Percentiles rank a stretch among this genome's conserved stretches.
Conservation (phyloP, 2,888 invertebrate species). For the Hymenopus coronatus region DNA sequence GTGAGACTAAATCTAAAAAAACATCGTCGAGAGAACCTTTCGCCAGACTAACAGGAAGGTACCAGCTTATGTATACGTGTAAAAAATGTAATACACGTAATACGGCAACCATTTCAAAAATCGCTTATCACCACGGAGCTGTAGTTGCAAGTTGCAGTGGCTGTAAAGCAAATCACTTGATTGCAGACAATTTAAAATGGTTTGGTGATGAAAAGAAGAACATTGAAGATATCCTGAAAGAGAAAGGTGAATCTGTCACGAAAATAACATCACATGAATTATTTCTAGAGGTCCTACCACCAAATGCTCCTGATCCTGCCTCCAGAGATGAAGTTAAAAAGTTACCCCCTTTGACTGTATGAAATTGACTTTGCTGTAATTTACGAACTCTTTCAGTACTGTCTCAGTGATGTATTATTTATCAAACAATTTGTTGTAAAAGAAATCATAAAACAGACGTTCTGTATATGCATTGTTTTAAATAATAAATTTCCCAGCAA, state of each 20-base stretch:
- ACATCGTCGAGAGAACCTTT: background rate
- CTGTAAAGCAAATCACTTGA: constrained; percentile 86
- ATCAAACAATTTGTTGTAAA: too few relatives aligned
- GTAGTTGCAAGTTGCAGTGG: constrained; percentile 88
- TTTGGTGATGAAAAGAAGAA: constrained; percentile 81
- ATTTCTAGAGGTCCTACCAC: background rate
- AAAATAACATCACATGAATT: constrained; percentile 29
- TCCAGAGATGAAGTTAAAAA: background rate
- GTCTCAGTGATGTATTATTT: too few relatives aligned
- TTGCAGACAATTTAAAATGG: constrained; percentile 96
- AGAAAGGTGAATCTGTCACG: constrained; percentile 78
- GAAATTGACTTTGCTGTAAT: background rate
- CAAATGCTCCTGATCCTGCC: background rate
- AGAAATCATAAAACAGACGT: too few relatives aligned
- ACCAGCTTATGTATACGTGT: constrained; percentile 80
- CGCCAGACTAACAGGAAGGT: constrained; percentile 53
- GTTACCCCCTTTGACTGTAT: background rate
- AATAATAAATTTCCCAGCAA: too few relatives aligned
- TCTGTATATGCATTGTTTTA: too few relatives aligned
- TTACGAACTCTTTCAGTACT: too few relatives aligned
- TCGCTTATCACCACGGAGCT: constrained; percentile 83
- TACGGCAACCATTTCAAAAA: constrained; percentile 76
- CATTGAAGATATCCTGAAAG: constrained; percentile 85
- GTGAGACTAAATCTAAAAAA: background rate
- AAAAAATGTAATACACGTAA: constrained; percentile 81